These are phyloP conservation scores for Sphaerolaimus hirsutus DNA, from an alignment of 2,888 invertebrate genomes.

Conservation along the genomic window DNA sequence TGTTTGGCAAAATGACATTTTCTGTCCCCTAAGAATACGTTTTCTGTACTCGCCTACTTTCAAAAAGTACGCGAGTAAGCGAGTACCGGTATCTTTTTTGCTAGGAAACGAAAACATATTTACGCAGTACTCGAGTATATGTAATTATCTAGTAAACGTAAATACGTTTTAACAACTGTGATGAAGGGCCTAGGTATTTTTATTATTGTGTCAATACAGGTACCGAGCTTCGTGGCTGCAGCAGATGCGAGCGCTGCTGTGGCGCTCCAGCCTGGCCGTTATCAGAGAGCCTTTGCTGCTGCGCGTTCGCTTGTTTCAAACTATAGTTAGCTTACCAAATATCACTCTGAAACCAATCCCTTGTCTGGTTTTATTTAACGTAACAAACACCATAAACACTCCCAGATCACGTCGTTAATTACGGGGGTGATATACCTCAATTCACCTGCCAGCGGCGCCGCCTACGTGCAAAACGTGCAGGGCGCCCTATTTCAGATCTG, in stretches of 20 bases:
- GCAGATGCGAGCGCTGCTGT: conserved; percentile 64
- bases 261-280: conserved; percentile 66
- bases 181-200: neutral
- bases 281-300: conserved; percentile 70
- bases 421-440: conserved; percentile 51
- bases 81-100: too few species aligned
- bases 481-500: conserved; percentile 67
- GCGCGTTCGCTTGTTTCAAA: conserved; percentile 62
- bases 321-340: conserved; percentile 45
- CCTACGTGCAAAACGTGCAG: conserved; percentile 62
- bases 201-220: conserved; percentile 11
- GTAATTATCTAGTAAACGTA: too few species aligned
- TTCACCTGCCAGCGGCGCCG: neutral
- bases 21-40: too few species aligned
- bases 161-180: too few species aligned
- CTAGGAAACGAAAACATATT: too few species aligned
- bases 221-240: conserved; percentile 64
- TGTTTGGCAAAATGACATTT: too few species aligned
- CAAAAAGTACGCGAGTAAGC: too few species aligned
- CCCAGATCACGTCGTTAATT: conserved; percentile 63
- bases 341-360: too few species aligned
- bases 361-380: too few species aligned
- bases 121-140: too few species aligned
- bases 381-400: too few species aligned
- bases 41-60: too few species aligned